Evolutionary conservation across 92 coral and sea anemone species (phyloP).

Genomic region (Plumapathes pennacea): DNA sequence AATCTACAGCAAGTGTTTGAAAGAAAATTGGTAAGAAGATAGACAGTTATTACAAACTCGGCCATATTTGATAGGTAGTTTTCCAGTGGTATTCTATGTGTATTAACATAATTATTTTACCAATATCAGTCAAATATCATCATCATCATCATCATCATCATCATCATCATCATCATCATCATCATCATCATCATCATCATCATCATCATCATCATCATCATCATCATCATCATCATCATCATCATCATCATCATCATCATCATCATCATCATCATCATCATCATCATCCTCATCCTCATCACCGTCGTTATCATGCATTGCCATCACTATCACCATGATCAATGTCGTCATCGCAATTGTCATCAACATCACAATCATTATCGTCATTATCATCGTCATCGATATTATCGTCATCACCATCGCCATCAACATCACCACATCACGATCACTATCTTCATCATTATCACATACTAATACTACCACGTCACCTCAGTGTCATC

Average conservation of each 20-base stretch:
- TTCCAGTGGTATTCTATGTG: too few species aligned
- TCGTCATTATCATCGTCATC: too few species aligned
- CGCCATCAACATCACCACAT: too few species aligned
- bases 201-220: constrained; percentile 1
- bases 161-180: constrained; percentile 1
- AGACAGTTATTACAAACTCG: too few species aligned
- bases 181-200: constrained; percentile 1
- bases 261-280: constrained; percentile 3
- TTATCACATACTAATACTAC: too few species aligned
- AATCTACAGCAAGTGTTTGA: too few species aligned
- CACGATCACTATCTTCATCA: too few species aligned
- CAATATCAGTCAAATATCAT: not conserved
- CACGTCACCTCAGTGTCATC: too few species aligned
- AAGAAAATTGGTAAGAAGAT: too few species aligned
- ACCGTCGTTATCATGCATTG: not conserved
- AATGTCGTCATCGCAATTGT: not conserved
- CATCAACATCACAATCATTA: not conserved
- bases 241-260: constrained; percentile 1
- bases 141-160: not conserved
- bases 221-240: constrained; percentile 1
- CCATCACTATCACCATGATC: not conserved
- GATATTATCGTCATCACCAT: too few species aligned
- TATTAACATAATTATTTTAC: not conserved
- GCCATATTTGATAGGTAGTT: too few species aligned
- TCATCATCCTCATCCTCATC: constrained; percentile 2